phyloP scores from a whole-genome alignment of 2,113 vertebrate species.

The Melospiza melodia region DNA sequence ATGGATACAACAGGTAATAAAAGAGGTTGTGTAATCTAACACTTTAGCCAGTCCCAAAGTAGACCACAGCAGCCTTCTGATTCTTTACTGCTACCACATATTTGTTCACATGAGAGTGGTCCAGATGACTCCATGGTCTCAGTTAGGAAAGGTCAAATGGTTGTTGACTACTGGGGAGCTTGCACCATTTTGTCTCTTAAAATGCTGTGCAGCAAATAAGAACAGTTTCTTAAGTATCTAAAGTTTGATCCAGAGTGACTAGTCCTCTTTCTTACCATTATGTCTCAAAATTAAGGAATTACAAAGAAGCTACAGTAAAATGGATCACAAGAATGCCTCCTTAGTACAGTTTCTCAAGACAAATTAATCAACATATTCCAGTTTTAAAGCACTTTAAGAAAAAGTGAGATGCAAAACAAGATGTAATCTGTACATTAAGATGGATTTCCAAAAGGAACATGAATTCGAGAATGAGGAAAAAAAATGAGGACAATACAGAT shows the following conservation, averaged over 20 bases:
- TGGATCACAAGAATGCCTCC: constrained; percentile 9
- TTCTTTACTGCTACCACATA: neutral
- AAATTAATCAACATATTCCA: constrained; percentile 8
- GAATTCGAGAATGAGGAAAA: neutral
- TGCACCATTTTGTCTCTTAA: constrained; percentile 27
- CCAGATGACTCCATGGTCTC: constrained; percentile 11
- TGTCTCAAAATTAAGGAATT: constrained; percentile 9
- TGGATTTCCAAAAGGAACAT: constrained; percentile 26
- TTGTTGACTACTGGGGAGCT: neutral
- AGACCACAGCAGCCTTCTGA: constrained; percentile 39
- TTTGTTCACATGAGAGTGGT: neutral
- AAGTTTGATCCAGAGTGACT: neutral
- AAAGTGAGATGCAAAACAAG: neutral
- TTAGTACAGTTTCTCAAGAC: neutral
- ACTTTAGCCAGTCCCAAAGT: constrained; percentile 32
- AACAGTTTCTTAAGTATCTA: neutral
- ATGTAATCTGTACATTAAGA: constrained; percentile 3
- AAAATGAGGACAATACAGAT: constrained; percentile 27
- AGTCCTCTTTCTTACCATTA: constrained; percentile 24
- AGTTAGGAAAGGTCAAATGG: neutral
- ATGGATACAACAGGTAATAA: neutral
- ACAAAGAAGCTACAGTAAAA: constrained; percentile 19
- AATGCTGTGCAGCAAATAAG: constrained; percentile 3
- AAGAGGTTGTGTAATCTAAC: constrained; percentile 39
- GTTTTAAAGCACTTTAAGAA: constrained; percentile 43